A percentile compares a stretch with the other conserved stretches of the same genome.
Evolutionary conservation across 2,797 vertebrate genomes (phyloP).

Genomic region (Brachyrhaphis roseni): DNA sequence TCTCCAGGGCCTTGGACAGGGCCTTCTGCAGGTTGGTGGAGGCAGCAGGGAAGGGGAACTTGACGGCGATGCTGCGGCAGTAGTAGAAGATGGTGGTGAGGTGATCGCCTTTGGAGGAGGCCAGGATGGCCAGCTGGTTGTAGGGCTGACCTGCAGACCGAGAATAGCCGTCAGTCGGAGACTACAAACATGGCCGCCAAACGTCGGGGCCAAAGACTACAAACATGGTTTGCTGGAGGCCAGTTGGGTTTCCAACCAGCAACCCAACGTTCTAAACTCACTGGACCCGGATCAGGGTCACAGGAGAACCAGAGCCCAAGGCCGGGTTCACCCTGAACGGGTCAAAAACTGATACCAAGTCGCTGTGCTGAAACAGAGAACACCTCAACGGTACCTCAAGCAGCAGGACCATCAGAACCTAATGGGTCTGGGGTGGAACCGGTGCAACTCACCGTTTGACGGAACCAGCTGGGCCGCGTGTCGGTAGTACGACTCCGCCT

Average conservation of each 20-base stretch:
- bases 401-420: neutral
- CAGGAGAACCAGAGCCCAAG: neutral
- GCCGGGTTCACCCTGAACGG: neutral
- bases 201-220: neutral
- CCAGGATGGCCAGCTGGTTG: constrained; percentile 98
- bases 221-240: constrained; percentile 2
- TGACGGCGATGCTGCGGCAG: constrained; percentile 99
- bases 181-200: constrained; percentile 20
- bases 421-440: neutral
- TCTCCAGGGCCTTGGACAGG: constrained; percentile 98
- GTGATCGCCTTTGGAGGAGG: constrained; percentile 99
- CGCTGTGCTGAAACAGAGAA: too few relatives aligned
- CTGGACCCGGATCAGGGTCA: too few relatives aligned
- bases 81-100: constrained; percentile 99
- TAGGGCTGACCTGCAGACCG: constrained; percentile 92
- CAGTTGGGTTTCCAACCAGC: too few relatives aligned
- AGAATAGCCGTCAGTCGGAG: neutral
- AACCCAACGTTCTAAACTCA: too few relatives aligned
- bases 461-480: constrained; percentile 99
- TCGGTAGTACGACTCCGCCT: constrained; percentile 98
- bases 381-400: too few relatives aligned
- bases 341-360: neutral
- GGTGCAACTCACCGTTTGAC: constrained; percentile 87
- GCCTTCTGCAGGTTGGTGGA: constrained; percentile 99
- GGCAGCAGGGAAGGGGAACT: constrained; percentile 98